Evolutionary conservation across 2,113 vertebrate genomes (phyloP).

Genomic region (Chaetodon auriga): DNA sequence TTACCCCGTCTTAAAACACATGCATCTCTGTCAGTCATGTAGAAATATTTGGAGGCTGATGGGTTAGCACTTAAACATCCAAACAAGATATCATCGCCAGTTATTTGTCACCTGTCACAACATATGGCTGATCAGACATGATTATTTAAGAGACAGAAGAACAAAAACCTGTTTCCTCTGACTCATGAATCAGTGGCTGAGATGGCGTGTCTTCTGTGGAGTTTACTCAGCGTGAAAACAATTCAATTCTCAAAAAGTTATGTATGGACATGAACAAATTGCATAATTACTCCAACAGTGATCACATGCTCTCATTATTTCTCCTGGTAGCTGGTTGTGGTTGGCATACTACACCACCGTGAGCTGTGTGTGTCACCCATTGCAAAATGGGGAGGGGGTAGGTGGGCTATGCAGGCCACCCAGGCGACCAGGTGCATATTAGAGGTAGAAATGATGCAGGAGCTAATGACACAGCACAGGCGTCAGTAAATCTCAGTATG

Average conservation of each 20-base stretch:
- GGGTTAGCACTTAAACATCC: neutral
- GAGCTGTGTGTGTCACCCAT: no score
- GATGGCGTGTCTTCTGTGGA: slow-evolving; percentile 16
- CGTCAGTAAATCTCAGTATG: no score
- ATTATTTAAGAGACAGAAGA: slow-evolving; percentile 24
- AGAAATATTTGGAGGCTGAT: slow-evolving; percentile 10
- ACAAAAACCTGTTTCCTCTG: slow-evolving; percentile 20
- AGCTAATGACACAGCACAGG: no score
- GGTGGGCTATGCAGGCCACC: no score
- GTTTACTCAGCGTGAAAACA: slow-evolving; percentile 37
- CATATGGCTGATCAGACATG: slow-evolving; percentile 39
- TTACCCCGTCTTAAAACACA: neutral
- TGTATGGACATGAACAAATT: neutral
- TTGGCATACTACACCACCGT: no score
- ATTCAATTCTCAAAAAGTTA: neutral
- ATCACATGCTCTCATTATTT: no score
- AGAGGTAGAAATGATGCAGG: no score
- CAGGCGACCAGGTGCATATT: no score
- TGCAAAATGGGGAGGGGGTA: no score
- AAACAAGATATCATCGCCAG: slow-evolving; percentile 6
- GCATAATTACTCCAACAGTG: no score
- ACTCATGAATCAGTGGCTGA: slow-evolving; percentile 28
- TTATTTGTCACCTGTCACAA: slow-evolving; percentile 27
- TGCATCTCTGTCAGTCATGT: neutral
- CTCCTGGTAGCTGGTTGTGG: no score